Conservation (phyloP, 1,140 invertebrate species). For the Zeugodacus cucurbitae region DNA sequence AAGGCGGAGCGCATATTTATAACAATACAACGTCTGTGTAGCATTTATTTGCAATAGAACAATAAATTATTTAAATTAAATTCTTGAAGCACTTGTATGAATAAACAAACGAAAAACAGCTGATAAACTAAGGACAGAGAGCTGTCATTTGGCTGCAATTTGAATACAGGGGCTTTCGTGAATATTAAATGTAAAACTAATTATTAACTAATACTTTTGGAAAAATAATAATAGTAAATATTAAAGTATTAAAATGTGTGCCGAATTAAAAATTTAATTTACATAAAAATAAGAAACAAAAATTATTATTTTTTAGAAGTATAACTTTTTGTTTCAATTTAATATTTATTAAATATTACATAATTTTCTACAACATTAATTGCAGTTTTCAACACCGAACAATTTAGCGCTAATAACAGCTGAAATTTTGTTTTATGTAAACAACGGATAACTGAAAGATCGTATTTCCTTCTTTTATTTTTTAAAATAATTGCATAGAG, state of each 20-base stretch:
- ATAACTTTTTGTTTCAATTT: too few relatives aligned
- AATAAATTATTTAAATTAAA: not conserved
- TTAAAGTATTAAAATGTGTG: too few relatives aligned
- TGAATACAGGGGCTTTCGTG: not conserved
- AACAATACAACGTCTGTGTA: slow-evolving; percentile 61
- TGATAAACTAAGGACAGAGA: not conserved
- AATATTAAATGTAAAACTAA: too few relatives aligned
- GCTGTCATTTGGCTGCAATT: not conserved
- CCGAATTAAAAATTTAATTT: too few relatives aligned
- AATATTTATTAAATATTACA: too few relatives aligned
- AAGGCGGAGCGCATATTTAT: slow-evolving; percentile 67
- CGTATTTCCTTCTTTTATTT: not conserved
- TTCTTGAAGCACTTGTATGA: not conserved
- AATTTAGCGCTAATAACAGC: not conserved
- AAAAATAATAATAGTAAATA: too few relatives aligned
- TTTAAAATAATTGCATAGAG: not conserved
- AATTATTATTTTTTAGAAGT: too few relatives aligned
- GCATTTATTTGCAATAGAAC: slow-evolving; percentile 7
- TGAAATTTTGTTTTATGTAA: not conserved
- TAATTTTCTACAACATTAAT: not conserved
- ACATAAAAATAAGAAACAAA: too few relatives aligned
- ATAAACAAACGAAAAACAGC: slow-evolving; percentile 15
- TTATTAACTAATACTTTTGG: too few relatives aligned
- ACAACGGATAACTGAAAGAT: not conserved
- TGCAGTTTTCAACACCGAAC: not conserved